These are phyloP conservation scores for Takifugu ocellatus DNA, from an alignment of 2,797 vertebrate genomes.

Conservation along the genomic window DNA sequence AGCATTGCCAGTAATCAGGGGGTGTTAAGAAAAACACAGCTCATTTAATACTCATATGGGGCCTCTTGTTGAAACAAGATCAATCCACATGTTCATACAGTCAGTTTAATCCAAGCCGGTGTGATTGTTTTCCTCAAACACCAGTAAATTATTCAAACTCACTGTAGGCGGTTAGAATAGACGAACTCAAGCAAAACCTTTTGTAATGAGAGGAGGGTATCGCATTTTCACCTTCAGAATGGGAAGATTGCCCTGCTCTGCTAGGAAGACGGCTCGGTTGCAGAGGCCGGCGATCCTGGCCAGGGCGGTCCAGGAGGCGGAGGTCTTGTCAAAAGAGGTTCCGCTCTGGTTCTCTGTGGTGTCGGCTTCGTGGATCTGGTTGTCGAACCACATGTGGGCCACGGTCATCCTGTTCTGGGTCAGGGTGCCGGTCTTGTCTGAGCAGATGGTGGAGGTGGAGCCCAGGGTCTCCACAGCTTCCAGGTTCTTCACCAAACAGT, in stretches of 20 bases:
- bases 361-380: constrained; percentile 91
- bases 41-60: neutral
- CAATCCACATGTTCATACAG: too few relatives aligned
- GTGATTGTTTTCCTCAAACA: constrained; percentile 7
- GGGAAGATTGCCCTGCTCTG: constrained; percentile 84
- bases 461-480: constrained; percentile 95
- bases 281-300: constrained; percentile 90
- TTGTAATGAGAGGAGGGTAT: neutral
- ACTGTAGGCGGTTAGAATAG: constrained; percentile 14
- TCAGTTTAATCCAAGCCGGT: too few relatives aligned
- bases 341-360: constrained; percentile 93
- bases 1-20: neutral
- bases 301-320: constrained; percentile 84
- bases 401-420: constrained; percentile 94
- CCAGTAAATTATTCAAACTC: constrained; percentile 27
- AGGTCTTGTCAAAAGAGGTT: constrained; percentile 91
- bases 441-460: constrained; percentile 92
- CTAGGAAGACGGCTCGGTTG: constrained; percentile 94
- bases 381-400: constrained; percentile 94
- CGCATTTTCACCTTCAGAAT: constrained; percentile 85
- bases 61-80: neutral
- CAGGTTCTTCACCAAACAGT: constrained; percentile 95
- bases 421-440: constrained; percentile 88
- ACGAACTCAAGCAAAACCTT: constrained; percentile 11
- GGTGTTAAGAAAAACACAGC: neutral